phyloP scores from a whole-genome alignment of 2,888 invertebrate genomes.

The Euproctis similis region DNA sequence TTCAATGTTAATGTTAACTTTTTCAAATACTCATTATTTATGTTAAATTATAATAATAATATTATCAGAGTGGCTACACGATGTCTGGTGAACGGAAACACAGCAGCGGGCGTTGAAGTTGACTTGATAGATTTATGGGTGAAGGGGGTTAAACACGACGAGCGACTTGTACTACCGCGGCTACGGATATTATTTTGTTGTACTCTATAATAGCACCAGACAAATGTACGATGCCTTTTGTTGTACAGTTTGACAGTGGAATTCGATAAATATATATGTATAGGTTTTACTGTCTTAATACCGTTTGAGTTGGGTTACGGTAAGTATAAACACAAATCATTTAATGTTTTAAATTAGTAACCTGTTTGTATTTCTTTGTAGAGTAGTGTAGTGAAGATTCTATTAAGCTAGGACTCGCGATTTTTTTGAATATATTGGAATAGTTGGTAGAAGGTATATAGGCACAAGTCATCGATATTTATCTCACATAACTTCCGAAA shows the following conservation, averaged over 20 bases:
- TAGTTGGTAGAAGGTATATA: no score
- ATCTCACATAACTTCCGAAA: no score
- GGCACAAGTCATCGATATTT: no score
- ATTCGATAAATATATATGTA: constrained; percentile 1
- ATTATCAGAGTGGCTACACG: constrained; percentile 7
- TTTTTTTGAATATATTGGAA: no score
- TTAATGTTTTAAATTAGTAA: no score
- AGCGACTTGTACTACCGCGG: constrained; percentile 23
- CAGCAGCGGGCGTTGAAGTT: constrained; percentile 33
- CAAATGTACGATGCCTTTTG: constrained; percentile 5
- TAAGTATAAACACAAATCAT: no score
- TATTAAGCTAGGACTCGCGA: no score
- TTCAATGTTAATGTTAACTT: no score
- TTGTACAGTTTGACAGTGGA: constrained; percentile 4
- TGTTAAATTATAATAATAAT: constrained; percentile 10
- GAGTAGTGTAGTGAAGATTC: no score
- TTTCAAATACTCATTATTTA: no score
- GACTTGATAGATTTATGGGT: constrained; percentile 46
- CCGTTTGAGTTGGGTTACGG: background rate
- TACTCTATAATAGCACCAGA: constrained; percentile 7
- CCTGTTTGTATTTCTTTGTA: no score
- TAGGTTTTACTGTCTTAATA: constrained; percentile 1
- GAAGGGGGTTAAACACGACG: constrained; percentile 31
- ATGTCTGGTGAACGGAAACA: constrained; percentile 23
- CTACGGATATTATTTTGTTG: constrained; percentile 6